Evolutionary conservation across 2,797 vertebrate genomes (phyloP), one percentile per base, ranked within the genome.

Genomic region (Falco naumanni): DNA sequence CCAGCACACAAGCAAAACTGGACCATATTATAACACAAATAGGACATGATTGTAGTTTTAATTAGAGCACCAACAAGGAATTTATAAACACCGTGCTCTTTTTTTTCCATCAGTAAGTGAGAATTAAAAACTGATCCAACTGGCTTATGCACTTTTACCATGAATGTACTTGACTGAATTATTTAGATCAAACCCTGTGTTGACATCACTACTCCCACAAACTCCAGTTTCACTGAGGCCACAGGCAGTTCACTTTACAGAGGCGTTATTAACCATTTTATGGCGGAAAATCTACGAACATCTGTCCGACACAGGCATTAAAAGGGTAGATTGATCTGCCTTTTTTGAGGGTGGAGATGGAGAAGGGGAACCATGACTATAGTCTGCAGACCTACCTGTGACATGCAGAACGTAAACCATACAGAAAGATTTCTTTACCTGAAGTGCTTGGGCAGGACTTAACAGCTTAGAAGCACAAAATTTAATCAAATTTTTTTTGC

Each of bases 191-290:
- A 92, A 82, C 68, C 84, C 84, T 50, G 16, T 90, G 93, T 68
- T 95, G 94, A 95, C 91, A 97, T 80, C 92, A 28, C 37, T 89
- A 84, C 95, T 96, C 96, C 94, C 92, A 96, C 93, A 87, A 80
- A 79, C 93, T 87, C 95, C 80, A 25, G 84, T 45, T 85, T 85
- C 92, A 71, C 75, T 9, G n/a, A 22, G 86, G 94, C 93, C 93
- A 96, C 1, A 0, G 78, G 70, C 80, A 94, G 81, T 84, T 87
- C 74, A 54, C 61, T 66, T 87, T 29, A 81, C 65, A 94, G 50
- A 84, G 56, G 43, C 2, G 1, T 21, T 61, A 53, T 95, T 93
- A 77, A 95, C 84, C 77, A 80, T 66, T 87, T 84, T 57, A 13
- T 26, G 74, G 56, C 77, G 37, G 48, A 69, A 86, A 81, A 87